Evolutionary conservation across 2,113 vertebrate genomes (phyloP).

Genomic region (Acanthisitta chloris): DNA sequence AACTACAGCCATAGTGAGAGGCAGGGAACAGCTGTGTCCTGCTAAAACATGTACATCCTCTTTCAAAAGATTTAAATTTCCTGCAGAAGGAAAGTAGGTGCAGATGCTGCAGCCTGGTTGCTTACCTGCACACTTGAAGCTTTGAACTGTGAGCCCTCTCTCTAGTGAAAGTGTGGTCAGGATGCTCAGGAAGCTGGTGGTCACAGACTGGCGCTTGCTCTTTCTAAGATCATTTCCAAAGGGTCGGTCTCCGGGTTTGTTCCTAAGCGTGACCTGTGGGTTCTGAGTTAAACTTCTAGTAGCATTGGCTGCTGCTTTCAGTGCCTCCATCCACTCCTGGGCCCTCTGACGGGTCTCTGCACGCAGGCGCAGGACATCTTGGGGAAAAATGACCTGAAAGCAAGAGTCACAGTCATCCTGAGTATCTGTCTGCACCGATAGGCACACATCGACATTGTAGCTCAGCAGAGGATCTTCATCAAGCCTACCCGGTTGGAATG

Average conservation of each 20-base stretch:
- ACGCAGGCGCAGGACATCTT: conserved; percentile 84
- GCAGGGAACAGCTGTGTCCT: background rate
- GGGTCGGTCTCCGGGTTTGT: conserved; percentile 73
- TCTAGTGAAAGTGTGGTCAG: conserved; percentile 92
- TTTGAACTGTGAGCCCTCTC: conserved; percentile 94
- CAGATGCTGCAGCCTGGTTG: background rate
- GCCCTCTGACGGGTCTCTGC: conserved; percentile 85
- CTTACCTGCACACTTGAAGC: conserved; percentile 97
- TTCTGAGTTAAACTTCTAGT: conserved; percentile 72
- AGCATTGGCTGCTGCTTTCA: conserved; percentile 76
- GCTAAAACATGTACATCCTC: background rate
- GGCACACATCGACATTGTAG: conserved; percentile 82
- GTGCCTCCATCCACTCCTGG: conserved; percentile 88
- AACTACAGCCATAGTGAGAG: background rate
- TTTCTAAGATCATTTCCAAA: conserved; percentile 64
- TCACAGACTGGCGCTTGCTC: conserved; percentile 91
- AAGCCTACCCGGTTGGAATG: conserved; percentile 84
- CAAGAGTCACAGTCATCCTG: conserved; percentile 80
- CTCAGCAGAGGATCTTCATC: conserved; percentile 86
- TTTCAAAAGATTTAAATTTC: background rate
- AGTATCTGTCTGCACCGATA: conserved; percentile 79
- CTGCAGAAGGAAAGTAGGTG: background rate
- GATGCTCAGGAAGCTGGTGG: conserved; percentile 96
- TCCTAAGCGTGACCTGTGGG: conserved; percentile 80
- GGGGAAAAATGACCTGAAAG: conserved; percentile 89